These are phyloP conservation scores for Keiferia lycopersicella DNA, from an alignment of 2,888 invertebrate genomes.

Conservation along the genomic window DNA sequence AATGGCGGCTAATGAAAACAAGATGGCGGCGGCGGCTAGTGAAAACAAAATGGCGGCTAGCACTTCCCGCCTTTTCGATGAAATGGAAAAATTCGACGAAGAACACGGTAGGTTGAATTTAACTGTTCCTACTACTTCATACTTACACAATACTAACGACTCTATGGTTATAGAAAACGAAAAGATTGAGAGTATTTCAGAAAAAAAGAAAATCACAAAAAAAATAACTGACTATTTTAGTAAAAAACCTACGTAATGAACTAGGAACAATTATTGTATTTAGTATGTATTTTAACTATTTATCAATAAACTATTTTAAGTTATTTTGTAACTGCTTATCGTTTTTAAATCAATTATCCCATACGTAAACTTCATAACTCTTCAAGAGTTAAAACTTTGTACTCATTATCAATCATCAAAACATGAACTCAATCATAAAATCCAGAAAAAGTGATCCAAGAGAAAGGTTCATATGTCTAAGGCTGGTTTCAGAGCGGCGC, in stretches of 20 bases:
- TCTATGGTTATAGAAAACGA: constrained; percentile 35
- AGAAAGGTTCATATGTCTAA: no score
- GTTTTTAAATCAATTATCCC: neutral
- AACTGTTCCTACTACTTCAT: constrained; percentile 37
- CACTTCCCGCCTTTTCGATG: constrained; percentile 49
- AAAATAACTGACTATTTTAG: constrained; percentile 73
- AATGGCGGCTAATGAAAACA: neutral
- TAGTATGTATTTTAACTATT: neutral
- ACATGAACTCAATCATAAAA: no score
- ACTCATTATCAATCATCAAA: no score
- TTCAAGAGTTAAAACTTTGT: no score
- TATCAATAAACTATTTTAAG: constrained; percentile 3
- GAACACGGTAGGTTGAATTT: constrained; percentile 45
- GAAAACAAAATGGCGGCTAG: constrained; percentile 36
- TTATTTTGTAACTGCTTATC: neutral
- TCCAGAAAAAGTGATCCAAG: no score
- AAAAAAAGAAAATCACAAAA: constrained; percentile 60
- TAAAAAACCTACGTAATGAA: constrained; percentile 19
- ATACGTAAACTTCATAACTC: neutral
- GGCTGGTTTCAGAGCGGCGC: no score
- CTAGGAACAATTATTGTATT: neutral
- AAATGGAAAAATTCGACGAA: constrained; percentile 55
- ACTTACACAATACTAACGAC: constrained; percentile 25
- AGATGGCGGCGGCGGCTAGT: neutral
- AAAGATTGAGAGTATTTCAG: constrained; percentile 44